Percentiles rank a stretch among this genome's conserved stretches.
Conservation (phyloP, 2,113 vertebrate species). For the Pelecanoides urinatrix region DNA sequence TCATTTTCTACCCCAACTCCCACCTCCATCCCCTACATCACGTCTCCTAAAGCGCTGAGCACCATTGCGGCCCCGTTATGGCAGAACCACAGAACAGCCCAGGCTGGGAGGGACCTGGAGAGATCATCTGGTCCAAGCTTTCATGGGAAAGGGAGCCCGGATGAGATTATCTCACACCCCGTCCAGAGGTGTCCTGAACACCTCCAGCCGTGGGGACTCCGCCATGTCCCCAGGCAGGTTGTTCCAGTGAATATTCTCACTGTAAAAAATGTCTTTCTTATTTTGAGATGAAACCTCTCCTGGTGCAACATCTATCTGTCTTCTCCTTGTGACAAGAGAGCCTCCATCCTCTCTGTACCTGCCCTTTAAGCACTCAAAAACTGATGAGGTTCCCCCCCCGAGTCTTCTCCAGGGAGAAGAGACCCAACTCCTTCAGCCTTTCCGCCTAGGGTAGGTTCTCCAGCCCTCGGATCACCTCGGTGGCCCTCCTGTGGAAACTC, state of each 20-base stretch:
- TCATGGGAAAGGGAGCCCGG: neutral
- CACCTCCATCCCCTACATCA: neutral
- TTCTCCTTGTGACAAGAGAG: neutral
- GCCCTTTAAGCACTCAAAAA: neutral
- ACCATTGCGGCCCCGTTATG: rapidly evolving
- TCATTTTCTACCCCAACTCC: neutral
- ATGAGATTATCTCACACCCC: neutral
- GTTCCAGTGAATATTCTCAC: neutral
- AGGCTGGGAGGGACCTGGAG: neutral
- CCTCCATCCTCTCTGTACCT: neutral
- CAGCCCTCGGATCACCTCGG: neutral
- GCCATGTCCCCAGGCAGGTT: rapidly evolving
- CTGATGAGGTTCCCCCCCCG: too few relatives aligned
- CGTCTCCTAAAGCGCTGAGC: neutral
- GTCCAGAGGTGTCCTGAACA: neutral
- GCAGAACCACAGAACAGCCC: neutral
- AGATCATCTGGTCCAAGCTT: neutral
- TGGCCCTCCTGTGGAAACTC: neutral
- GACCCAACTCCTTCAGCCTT: neutral
- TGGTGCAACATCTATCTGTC: rapidly evolving
- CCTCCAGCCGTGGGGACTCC: neutral
- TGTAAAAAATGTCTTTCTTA: neutral
- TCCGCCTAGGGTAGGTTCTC: neutral
- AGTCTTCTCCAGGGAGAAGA: too few relatives aligned
- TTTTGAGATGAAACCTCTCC: neutral